These are phyloP conservation scores for Equus przewalskii DNA, from an alignment of 2,113 vertebrate genomes.

Conservation along the genomic window DNA sequence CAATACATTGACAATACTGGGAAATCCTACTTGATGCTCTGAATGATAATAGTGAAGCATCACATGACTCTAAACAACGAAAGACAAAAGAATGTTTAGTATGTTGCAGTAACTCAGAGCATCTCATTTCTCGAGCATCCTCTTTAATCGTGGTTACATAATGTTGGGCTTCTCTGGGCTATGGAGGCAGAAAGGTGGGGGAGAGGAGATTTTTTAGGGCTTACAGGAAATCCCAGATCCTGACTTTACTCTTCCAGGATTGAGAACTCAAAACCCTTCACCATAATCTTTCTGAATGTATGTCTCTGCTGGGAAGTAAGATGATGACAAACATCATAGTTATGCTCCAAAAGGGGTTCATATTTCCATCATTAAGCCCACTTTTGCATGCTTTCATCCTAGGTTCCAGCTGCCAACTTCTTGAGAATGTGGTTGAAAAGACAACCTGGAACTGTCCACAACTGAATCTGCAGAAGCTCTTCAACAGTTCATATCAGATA, in stretches of 20 bases:
- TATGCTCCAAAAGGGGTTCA: neutral
- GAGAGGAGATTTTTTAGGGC: too few relatives aligned
- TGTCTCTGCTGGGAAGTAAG: neutral
- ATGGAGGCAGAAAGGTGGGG: neutral
- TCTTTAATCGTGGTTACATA: neutral
- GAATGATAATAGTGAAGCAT: neutral
- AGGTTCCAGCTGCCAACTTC: neutral
- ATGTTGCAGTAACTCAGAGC: too few relatives aligned
- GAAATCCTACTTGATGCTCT: too few relatives aligned
- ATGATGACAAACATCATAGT: neutral
- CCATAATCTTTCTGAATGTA: neutral
- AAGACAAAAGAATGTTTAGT: neutral
- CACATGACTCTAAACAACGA: neutral
- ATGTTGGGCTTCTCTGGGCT: neutral
- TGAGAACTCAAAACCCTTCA: neutral
- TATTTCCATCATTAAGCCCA: neutral
- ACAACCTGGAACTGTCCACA: fast-evolving
- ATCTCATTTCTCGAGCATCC: too few relatives aligned
- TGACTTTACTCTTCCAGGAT: neutral
- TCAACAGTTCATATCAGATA: neutral
- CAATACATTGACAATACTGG: neutral
- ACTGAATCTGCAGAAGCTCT: neutral
- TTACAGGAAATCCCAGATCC: neutral
- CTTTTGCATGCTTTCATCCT: neutral
- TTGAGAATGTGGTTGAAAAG: fast-evolving